These are phyloP conservation scores for Megatriorchis doriae DNA, from an alignment of 2,113 vertebrate genomes.

Conservation along the genomic window DNA sequence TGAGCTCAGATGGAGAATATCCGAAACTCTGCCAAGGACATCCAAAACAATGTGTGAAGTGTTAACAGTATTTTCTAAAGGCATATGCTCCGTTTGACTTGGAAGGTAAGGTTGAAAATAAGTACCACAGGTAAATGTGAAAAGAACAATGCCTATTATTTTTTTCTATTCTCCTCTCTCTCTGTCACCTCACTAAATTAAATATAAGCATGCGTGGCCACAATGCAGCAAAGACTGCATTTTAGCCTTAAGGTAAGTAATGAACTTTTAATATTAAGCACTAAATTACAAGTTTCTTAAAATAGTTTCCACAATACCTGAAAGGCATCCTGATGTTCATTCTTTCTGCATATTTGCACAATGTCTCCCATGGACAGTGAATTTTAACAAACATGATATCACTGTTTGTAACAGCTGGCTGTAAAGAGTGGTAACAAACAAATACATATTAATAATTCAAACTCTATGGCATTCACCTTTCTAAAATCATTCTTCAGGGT, in stretches of 20 bases:
- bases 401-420: constrained; percentile 92
- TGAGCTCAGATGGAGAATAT: background rate
- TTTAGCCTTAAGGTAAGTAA: background rate
- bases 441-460: background rate
- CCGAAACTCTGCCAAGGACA: background rate
- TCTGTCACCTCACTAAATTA: background rate
- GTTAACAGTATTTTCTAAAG: background rate
- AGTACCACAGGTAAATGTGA: background rate
- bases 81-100: background rate
- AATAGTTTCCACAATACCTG: constrained; percentile 77
- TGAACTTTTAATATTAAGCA: background rate
- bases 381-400: constrained; percentile 99
- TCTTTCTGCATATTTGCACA: constrained; percentile 97
- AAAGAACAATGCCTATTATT: background rate
- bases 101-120: background rate
- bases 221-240: background rate
- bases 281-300: background rate
- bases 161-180: background rate
- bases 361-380: constrained; percentile 92
- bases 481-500: background rate
- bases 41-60: background rate
- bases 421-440: constrained; percentile 18
- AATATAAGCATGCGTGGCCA: background rate
- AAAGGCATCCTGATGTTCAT: constrained; percentile 99
- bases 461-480: background rate